phyloP scores from a whole-genome alignment of 2,888 invertebrate genomes.

The Euzetes globulus region DNA sequence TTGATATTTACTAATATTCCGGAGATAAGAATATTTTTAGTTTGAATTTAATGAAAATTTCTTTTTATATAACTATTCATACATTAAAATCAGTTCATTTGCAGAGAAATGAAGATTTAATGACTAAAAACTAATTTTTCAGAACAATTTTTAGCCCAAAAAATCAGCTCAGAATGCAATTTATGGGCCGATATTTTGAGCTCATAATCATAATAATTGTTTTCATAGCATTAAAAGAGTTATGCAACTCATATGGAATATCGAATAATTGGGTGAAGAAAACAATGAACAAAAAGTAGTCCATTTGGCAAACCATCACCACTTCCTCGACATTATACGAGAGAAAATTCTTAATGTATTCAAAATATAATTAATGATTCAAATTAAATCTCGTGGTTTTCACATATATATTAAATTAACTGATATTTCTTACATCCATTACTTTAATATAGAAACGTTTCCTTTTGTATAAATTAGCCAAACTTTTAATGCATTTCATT shows the following conservation, averaged over 20 bases:
- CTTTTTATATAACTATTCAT: not conserved
- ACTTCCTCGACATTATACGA: constrained; percentile 3
- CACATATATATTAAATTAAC: not conserved
- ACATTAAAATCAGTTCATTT: constrained; percentile 3
- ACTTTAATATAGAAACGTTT: not conserved
- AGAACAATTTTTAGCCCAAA: not conserved
- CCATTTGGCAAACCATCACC: not conserved
- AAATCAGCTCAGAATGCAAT: not conserved
- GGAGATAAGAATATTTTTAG: not conserved
- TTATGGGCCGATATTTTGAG: not conserved
- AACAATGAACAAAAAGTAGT: not conserved
- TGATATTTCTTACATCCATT: too few relatives aligned
- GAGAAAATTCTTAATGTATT: not conserved
- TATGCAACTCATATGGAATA: not conserved
- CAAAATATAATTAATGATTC: constrained; percentile 11
- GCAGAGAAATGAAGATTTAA: not conserved
- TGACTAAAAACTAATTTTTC: not conserved
- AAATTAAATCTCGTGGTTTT: constrained; percentile 5
- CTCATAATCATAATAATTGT: not conserved
- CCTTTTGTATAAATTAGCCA: not conserved
- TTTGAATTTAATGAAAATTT: not conserved
- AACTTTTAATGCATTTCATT: not conserved
- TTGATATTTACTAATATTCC: not conserved
- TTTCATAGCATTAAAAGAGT: not conserved
- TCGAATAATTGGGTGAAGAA: constrained; percentile 2